Evolutionary conservation across 2,888 invertebrate species (phyloP).

Genomic region (Polymixis lichenea): DNA sequence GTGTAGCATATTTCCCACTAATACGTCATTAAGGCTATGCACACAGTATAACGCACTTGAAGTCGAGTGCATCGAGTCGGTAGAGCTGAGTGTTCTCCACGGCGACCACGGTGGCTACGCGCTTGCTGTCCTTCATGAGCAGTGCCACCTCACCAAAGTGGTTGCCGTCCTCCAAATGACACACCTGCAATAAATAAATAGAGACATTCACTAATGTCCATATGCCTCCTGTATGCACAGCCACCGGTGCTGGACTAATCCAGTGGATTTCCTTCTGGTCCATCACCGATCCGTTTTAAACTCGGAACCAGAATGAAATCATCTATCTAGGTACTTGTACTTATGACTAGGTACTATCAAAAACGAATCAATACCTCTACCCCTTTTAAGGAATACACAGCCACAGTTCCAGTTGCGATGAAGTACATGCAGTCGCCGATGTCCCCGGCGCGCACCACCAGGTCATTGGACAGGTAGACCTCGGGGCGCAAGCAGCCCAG

Average conservation of each 20-base stretch:
- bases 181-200: conserved; percentile 70
- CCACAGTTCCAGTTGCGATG: conserved; percentile 91
- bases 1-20: not conserved
- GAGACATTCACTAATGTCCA: not conserved
- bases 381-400: conserved; percentile 90
- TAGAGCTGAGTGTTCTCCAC: conserved; percentile 92
- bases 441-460: conserved; percentile 90
- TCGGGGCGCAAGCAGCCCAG: conserved; percentile 89
- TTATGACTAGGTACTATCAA: not conserved
- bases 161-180: conserved; percentile 91
- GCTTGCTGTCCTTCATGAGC: conserved; percentile 88
- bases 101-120: conserved; percentile 91
- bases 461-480: conserved; percentile 91
- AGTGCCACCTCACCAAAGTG: conserved; percentile 92
- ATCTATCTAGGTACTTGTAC: too few species aligned
- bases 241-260: not conserved
- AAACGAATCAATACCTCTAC: conserved; percentile 85
- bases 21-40: not conserved
- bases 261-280: not conserved
- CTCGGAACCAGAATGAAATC: not conserved
- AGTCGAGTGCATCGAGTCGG: conserved; percentile 89
- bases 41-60: conserved; percentile 73
- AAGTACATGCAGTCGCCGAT: conserved; percentile 92
- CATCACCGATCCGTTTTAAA: not conserved
- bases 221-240: not conserved